Evolutionary conservation across 2,797 vertebrate genomes (phyloP).

Genomic region (Crypturellus tataupa): DNA sequence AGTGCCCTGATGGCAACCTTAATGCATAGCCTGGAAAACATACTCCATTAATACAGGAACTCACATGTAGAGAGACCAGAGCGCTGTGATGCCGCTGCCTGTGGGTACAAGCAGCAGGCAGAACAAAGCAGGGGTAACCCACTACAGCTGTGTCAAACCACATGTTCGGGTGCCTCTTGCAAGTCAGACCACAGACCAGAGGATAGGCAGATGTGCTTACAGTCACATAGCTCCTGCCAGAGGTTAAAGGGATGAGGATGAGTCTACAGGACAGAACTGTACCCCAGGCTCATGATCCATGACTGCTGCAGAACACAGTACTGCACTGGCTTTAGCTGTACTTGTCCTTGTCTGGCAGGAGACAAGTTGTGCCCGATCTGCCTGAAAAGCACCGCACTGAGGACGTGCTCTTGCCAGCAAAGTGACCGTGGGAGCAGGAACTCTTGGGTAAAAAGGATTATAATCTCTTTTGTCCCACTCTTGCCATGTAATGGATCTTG

Average conservation of each 20-base stretch:
- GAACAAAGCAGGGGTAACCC: not conserved
- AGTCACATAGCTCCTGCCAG: not conserved
- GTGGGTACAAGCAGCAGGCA: not conserved
- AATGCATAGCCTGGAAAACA: not conserved
- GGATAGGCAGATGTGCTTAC: no score
- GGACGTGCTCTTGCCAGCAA: not conserved
- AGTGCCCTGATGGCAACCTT: not conserved
- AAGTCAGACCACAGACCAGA: not conserved
- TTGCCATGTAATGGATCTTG: not conserved
- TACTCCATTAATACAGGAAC: not conserved
- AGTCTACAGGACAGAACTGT: not conserved
- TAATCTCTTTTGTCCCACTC: not conserved
- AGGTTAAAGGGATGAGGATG: not conserved
- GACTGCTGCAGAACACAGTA: not conserved
- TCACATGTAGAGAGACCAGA: not conserved
- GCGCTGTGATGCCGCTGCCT: not conserved
- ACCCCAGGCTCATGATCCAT: not conserved
- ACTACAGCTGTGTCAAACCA: not conserved
- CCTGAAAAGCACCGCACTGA: not conserved
- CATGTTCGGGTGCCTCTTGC: not conserved
- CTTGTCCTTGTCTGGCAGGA: not conserved
- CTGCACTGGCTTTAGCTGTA: not conserved
- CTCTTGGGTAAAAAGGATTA: not conserved
- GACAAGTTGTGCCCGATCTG: rapidly evolving
- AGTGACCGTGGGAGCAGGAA: not conserved